Conservation (phyloP, 2,113 vertebrate genomes). For the Columba janthina region DNA sequence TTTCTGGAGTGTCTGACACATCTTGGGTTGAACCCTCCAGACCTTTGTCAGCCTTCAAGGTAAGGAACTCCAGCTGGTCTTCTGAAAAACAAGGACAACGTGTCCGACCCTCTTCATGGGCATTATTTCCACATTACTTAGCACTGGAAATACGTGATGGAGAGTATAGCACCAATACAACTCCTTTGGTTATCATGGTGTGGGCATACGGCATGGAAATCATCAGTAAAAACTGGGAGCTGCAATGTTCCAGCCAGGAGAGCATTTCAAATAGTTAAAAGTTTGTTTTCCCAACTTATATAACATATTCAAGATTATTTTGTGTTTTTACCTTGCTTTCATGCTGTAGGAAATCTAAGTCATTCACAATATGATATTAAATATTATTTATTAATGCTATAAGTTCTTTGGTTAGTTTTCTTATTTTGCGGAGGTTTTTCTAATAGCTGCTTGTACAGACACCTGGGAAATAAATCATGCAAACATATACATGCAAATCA, state of each 20-base stretch:
- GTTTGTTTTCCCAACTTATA: not conserved
- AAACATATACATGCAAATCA: not conserved
- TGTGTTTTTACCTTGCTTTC: not conserved
- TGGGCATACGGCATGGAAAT: not conserved
- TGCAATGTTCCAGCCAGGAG: not conserved
- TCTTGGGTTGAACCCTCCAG: slow-evolving; percentile 48
- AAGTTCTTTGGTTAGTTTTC: not conserved
- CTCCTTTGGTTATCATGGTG: not conserved
- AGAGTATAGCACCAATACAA: not conserved
- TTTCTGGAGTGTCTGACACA: not conserved
- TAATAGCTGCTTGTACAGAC: not conserved
- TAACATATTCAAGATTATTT: not conserved
- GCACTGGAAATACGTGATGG: too few relatives aligned
- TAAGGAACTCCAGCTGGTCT: slow-evolving; percentile 68
- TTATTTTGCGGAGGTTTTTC: not conserved
- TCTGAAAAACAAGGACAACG: slow-evolving; percentile 33
- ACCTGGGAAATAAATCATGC: not conserved
- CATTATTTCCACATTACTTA: not conserved
- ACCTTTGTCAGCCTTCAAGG: slow-evolving; percentile 63
- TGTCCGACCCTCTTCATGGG: not conserved
- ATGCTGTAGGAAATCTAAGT: not conserved
- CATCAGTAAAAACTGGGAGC: not conserved
- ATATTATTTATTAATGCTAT: not conserved
- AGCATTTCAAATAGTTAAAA: not conserved
- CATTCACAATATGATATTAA: not conserved